A percentile compares a stretch with the other conserved stretches of the same genome.
These are phyloP conservation scores for Spodoptera litura DNA, from an alignment of 1,140 invertebrate genomes.

Conservation along the genomic window DNA sequence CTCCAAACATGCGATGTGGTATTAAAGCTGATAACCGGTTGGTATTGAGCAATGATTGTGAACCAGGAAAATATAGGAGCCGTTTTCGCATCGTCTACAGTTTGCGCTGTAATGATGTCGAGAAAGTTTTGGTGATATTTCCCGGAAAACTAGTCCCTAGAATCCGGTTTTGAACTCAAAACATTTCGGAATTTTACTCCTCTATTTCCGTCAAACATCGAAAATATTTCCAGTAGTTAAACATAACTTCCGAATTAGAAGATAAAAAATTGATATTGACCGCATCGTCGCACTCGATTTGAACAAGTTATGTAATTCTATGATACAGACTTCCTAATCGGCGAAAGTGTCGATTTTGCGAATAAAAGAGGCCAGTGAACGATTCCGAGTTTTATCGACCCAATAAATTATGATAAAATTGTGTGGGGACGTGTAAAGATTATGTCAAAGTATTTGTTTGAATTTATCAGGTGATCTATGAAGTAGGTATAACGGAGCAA, in stretches of 20 bases:
- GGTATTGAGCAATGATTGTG: background rate
- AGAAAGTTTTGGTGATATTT: conserved; percentile 1
- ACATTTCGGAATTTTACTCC: too few species aligned
- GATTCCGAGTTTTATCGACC: background rate
- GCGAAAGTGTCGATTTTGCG: background rate
- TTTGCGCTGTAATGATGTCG: background rate
- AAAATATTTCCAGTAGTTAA: background rate
- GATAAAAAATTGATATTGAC: conserved; percentile 4
- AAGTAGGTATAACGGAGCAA: too few species aligned
- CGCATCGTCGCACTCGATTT: conserved; percentile 1
- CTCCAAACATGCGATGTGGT: background rate
- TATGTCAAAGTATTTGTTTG: too few species aligned
- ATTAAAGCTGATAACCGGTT: background rate
- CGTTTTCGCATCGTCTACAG: background rate
- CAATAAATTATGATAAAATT: too few species aligned
- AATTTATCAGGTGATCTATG: too few species aligned
- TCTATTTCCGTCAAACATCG: background rate
- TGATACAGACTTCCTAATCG: background rate
- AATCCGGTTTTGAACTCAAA: too few species aligned
- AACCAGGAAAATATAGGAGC: background rate
- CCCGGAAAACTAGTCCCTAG: background rate
- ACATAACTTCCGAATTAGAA: background rate
- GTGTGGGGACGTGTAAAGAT: too few species aligned
- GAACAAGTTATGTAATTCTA: conserved; percentile 13
- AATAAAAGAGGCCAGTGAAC: background rate